Percentiles rank a stretch among this genome's conserved stretches.
Evolutionary conservation across 2,888 invertebrate species (phyloP).

Genomic region (Hartigia nigra): DNA sequence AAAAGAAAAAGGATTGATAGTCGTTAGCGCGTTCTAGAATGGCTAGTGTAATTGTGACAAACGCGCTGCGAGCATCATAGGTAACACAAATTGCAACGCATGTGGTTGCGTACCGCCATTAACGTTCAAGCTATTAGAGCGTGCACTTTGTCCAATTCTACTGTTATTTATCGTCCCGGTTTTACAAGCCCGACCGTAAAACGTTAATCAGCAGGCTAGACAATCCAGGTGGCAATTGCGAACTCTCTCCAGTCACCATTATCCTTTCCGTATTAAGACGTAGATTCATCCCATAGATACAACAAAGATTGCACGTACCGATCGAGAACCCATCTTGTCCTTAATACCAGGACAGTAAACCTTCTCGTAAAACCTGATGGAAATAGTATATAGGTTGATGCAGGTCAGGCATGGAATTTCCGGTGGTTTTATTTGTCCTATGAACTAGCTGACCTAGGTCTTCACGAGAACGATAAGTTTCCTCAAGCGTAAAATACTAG

Average conservation of each 20-base stretch:
- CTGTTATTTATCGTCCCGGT: not conserved
- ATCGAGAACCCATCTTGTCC: not conserved
- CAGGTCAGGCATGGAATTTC: conserved; percentile 28
- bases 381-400: conserved; percentile 25
- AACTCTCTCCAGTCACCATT: not conserved
- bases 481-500: not conserved
- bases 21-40: not conserved
- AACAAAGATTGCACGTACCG: not conserved
- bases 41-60: not conserved
- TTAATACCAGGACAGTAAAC: not conserved
- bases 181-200: not conserved
- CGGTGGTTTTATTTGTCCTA: conserved; percentile 2
- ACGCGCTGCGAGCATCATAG: not conserved
- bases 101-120: not conserved
- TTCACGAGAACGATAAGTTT: conserved; percentile 10
- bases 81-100: not conserved
- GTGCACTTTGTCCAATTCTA: not conserved
- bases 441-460: conserved; percentile 1
- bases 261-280: not conserved
- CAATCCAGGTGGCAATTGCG: not conserved
- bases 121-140: not conserved
- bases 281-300: not conserved
- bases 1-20: not conserved
- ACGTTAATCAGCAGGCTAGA: not conserved
- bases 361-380: not conserved